phyloP scores from a whole-genome alignment of 2,113 vertebrate genomes.

The Phycodurus eques region DNA sequence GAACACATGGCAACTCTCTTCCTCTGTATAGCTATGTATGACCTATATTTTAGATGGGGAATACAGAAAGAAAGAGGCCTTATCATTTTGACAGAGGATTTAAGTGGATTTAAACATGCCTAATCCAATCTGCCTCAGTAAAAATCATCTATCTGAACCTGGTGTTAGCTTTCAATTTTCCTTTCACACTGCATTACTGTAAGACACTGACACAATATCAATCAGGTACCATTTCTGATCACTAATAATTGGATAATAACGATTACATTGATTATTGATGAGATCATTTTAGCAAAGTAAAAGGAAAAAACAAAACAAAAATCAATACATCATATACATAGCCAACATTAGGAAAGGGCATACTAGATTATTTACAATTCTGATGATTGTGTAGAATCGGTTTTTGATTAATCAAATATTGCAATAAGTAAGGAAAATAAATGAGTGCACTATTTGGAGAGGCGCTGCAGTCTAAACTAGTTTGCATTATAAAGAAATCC shows the following conservation, averaged over 20 bases:
- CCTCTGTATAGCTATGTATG: constrained; percentile 36
- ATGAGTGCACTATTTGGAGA: not conserved
- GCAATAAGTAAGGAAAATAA: not conserved
- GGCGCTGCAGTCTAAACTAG: not conserved
- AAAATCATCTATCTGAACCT: constrained; percentile 36
- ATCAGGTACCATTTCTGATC: not conserved
- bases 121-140: constrained; percentile 49
- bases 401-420: not conserved
- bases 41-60: constrained; percentile 48
- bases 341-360: too few species aligned
- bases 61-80: constrained; percentile 24
- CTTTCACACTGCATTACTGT: not conserved
- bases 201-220: not conserved
- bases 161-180: constrained; percentile 22
- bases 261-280: not conserved
- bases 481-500: too few species aligned
- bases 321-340: too few species aligned
- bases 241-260: not conserved
- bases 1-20: constrained; percentile 14
- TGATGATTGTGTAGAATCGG: not conserved
- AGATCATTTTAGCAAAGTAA: not conserved
- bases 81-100: constrained; percentile 45
- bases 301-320: not conserved
- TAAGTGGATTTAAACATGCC: constrained; percentile 51
- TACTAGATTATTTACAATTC: not conserved